Evolutionary conservation across 2,888 invertebrate genomes (phyloP), one percentile per base, ranked within the genome.

Genomic region (Mactromeris polynyma): DNA sequence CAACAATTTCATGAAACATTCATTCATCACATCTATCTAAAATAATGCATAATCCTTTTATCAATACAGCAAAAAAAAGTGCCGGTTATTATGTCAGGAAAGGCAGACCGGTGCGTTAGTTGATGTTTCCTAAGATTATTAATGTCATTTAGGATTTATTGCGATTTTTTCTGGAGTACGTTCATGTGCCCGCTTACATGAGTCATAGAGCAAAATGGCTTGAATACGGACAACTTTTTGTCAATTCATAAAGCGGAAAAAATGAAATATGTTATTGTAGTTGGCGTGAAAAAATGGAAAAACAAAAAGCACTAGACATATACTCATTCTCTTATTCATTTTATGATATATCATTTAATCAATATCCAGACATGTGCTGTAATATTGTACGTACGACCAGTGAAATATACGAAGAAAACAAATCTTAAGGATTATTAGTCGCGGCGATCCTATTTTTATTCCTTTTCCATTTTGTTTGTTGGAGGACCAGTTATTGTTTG

Each of bases 91-190:
- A 73, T 58, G 54, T 86, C 78, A 86, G 26, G 42, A 26, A 31
- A 21, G 51, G 21, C 46, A 86, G 77, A 36, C 46, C 38, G 46
- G 42, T 38, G 33, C 73, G 73, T 31, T 33, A n/a, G 21, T 77
- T 81, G 81, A 84, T 84, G 73, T 81, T 69, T 80, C 83, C 64
- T 38, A 40, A 58, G 80, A 64, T 85, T 82, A 51, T 42, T 31
- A 33, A 89, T 89, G 85, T 85, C 85, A 85, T 73, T 58, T n/a
- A 31, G 73, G 85, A 83, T 85, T 85, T 83, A 83, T 83, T 79
- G 42, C 33, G n/a, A 78, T 14, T 26, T 69, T 69, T 33, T 69
- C 21, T 21, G 58, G 3, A 64, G 58, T 64, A n/a, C 26, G 6
- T 33, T 73, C 33, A 31, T 14, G 33, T 69, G 69, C 19, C 26